Conservation (phyloP, 2,797 vertebrate species). For the Malurus leucopterus region DNA sequence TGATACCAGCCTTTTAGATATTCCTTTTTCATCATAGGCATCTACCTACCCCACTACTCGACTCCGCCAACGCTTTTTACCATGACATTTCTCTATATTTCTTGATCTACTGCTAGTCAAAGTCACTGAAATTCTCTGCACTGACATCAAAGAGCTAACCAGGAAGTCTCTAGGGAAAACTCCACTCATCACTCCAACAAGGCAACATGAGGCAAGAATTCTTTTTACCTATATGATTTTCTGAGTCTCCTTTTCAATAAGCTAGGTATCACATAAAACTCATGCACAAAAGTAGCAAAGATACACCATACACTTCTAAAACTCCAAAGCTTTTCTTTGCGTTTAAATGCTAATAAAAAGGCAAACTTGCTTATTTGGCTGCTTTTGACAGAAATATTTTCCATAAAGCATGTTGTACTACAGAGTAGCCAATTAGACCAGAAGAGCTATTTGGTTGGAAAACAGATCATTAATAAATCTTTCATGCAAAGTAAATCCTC, state of each 20-base stretch:
- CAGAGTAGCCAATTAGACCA: not conserved
- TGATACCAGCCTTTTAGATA: not conserved
- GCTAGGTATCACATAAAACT: not conserved
- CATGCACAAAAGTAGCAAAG: not conserved
- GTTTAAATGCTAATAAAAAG: not conserved
- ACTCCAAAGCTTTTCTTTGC: not conserved
- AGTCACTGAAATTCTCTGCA: not conserved
- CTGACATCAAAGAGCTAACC: not conserved
- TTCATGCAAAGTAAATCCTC: not conserved
- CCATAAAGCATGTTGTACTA: not conserved
- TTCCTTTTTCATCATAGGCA: not conserved
- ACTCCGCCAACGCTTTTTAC: not conserved
- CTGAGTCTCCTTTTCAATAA: not conserved
- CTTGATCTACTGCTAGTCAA: not conserved
- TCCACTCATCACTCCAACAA: not conserved
- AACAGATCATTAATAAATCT: not conserved
- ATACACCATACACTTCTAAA: not conserved
- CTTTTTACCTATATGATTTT: not conserved
- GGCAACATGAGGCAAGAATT: not conserved
- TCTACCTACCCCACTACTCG: not conserved
- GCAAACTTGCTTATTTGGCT: not conserved
- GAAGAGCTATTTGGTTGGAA: not conserved
- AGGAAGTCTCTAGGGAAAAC: not conserved
- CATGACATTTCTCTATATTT: not conserved
- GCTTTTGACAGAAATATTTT: not conserved